A percentile compares a stretch with the other conserved stretches of the same genome.
Evolutionary conservation across 2,888 invertebrate genomes (phyloP).

Genomic region (Seira ritae): DNA sequence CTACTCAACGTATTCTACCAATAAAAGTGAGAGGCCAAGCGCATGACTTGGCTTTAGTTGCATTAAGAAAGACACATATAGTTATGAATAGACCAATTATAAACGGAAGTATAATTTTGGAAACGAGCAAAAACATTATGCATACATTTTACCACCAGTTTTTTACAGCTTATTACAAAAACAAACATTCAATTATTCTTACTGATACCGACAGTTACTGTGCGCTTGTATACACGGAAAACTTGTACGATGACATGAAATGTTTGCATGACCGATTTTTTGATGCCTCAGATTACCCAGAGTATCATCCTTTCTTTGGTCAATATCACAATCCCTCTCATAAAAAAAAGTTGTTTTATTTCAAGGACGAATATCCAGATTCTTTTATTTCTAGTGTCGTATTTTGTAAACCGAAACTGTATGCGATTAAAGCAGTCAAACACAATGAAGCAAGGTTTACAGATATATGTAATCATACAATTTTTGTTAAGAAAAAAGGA

Average conservation of each 20-base stretch:
- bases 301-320: not conserved
- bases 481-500: constrained; percentile 7
- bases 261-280: not conserved
- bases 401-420: not conserved
- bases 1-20: constrained; percentile 6
- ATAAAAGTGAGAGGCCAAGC: not conserved
- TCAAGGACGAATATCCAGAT: not conserved
- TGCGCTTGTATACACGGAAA: not conserved
- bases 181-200: not conserved
- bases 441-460: not conserved
- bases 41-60: not conserved
- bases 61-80: not conserved
- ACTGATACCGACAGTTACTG: not conserved
- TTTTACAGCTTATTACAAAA: not conserved
- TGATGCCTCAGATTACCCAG: not conserved
- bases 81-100: constrained; percentile 3
- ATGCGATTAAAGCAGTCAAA: not conserved
- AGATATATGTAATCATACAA: not conserved
- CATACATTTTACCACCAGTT: not conserved
- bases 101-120: not conserved
- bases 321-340: not conserved
- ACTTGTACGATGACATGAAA: constrained; percentile 17
- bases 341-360: not conserved
- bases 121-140: not conserved
- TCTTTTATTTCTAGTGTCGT: not conserved